A percentile compares a stretch with the other conserved stretches of the same genome.
Conservation (phyloP, 2,888 invertebrate genomes). For the Lysandra coridon region DNA sequence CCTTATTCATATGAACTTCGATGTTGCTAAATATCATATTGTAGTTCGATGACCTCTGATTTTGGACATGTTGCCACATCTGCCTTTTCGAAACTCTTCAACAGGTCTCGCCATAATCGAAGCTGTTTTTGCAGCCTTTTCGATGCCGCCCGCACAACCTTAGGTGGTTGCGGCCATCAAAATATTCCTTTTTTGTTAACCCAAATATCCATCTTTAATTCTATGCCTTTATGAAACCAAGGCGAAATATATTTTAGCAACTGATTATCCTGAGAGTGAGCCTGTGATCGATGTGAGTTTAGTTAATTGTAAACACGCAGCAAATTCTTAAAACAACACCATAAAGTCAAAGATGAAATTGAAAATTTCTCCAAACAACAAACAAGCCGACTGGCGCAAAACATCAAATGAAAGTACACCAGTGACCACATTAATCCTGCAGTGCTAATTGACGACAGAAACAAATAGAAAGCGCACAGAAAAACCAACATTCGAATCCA, state of each 20-base stretch:
- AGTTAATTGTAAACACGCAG: too few species aligned
- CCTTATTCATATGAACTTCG: background rate
- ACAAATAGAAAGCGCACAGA: slow-evolving; percentile 29
- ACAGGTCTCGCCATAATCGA: slow-evolving; percentile 8
- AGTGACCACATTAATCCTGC: background rate
- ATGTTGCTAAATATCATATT: background rate
- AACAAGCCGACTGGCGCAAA: background rate
- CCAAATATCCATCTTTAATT: slow-evolving; percentile 4
- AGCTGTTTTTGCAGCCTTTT: background rate
- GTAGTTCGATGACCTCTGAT: background rate
- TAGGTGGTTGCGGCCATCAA: background rate
- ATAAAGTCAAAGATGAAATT: background rate
- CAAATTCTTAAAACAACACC: background rate
- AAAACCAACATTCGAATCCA: slow-evolving; percentile 11
- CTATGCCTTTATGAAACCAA: background rate
- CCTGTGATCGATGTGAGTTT: too few species aligned
- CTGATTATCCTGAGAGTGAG: too few species aligned
- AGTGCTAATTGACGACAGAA: slow-evolving; percentile 16
- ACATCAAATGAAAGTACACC: slow-evolving; percentile 16
- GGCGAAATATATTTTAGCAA: background rate
- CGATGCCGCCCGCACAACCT: background rate
- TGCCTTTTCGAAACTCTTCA: background rate
- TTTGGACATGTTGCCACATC: background rate
- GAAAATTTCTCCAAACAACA: background rate
- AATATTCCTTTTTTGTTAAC: background rate